A percentile compares a stretch with the other conserved stretches of the same genome.
Evolutionary conservation across 2,888 invertebrate genomes (phyloP).

Genomic region (Caenorhabditis japonica): DNA sequence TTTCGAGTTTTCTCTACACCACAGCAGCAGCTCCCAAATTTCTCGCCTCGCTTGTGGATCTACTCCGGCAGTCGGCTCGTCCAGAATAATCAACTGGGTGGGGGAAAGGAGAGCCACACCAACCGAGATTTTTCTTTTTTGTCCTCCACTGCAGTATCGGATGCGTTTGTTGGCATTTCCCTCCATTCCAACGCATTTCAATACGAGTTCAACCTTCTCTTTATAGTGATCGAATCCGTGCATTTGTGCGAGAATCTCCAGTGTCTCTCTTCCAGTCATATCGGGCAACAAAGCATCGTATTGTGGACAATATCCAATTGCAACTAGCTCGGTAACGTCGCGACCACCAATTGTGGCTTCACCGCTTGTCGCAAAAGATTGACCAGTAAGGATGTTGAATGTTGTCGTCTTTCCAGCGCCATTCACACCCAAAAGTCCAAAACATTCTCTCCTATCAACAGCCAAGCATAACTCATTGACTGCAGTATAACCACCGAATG

Average conservation of each 20-base stretch:
- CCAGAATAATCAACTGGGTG: conserved; percentile 83
- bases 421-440: conserved; percentile 71
- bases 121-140: conserved; percentile 85
- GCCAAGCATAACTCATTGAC: conserved; percentile 64
- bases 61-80: conserved; percentile 78
- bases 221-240: conserved; percentile 32
- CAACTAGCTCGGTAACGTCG: conserved; percentile 7
- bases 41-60: conserved; percentile 82
- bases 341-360: conserved; percentile 29
- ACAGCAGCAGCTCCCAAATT: no score
- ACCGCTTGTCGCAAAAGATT: conserved; percentile 41
- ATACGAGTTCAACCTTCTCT: conserved; percentile 45
- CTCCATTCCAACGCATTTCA: conserved; percentile 60
- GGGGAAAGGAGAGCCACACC: conserved; percentile 85
- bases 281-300: conserved; percentile 69
- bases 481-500: conserved; percentile 34
- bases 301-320: conserved; percentile 73
- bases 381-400: conserved; percentile 72
- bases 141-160: conserved; percentile 82
- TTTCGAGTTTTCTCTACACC: no score
- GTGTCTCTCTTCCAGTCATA: conserved; percentile 65
- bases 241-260: conserved; percentile 53
- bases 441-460: conserved; percentile 68
- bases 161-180: conserved; percentile 62
- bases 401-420: conserved; percentile 74